Base-by-base conservation (phyloP, 53 echinoderm and acorn worm genomes). In the Astropecten irregularis region DNA sequence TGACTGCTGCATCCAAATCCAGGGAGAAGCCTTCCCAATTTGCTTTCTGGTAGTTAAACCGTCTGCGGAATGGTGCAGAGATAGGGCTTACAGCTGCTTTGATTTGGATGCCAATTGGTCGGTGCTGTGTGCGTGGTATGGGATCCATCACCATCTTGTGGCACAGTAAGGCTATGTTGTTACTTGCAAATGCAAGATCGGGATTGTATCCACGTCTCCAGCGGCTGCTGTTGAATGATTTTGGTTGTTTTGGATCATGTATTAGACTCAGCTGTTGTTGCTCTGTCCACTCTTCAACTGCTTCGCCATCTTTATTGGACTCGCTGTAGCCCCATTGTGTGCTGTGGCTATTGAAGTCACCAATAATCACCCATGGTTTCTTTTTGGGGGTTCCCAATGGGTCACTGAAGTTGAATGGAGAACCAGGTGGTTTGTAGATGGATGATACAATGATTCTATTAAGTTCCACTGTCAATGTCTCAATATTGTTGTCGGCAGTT, bases 41-140 rank as follows among this genome's bases (percentile, higher is more conserved):
- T 18, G 63, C 86, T 70, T 90, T 90, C 13, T 35, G 52, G 27
- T 64, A 90, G 52, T 85, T 81, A 82, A 90, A 90, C 9, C 90
- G 85, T 35, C 81, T 53, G 54, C 44, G 59, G 60, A 87, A 68
- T 0, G 82, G 81, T 8, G 69, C 71, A 15, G n/a, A 34, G n/a
- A 15, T 36, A 7, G 66, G 66, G 2, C 3, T 57, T 67, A 66
- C 66, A 20, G 25, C 46, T 23, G 66, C 36, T 32, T 38, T 56
- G 10, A 84, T 16, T 56, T 30, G 19, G 46, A 84, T 42, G 6
- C 71, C 84, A 30, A 71, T 84, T 4, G 54, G 54, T 3, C 34
- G 53, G 32, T 77, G 90, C 85, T 85, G 85, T 1, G 60, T 81
- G 37, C 54, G 65, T 38, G 64, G 85, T 31, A 90, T 52, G 6